These are phyloP conservation scores for Galago senegalensis DNA, from an alignment of 2,797 vertebrate species.

Conservation along the genomic window DNA sequence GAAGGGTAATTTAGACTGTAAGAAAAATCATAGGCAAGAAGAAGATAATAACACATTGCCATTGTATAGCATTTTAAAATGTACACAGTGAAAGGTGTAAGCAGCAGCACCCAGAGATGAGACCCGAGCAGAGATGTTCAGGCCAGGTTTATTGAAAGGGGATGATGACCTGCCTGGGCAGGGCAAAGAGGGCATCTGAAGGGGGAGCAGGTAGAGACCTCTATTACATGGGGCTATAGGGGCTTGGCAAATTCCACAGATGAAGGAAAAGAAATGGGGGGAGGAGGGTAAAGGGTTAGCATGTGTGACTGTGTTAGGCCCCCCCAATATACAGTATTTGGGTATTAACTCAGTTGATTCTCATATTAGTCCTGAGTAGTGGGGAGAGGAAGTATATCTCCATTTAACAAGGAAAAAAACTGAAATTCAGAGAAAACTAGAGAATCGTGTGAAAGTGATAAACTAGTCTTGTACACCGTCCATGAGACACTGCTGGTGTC, in stretches of 20 bases:
- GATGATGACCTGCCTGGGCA: too few species aligned
- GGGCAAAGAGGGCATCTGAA: too few species aligned
- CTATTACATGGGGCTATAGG: too few species aligned
- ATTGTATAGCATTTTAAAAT: neutral
- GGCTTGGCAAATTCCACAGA: too few species aligned
- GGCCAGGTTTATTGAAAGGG: too few species aligned
- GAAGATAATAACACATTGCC: neutral
- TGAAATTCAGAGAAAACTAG: neutral
- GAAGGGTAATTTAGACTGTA: neutral
- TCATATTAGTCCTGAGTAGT: neutral
- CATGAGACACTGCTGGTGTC: neutral
- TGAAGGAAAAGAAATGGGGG: too few species aligned
- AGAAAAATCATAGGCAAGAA: neutral
- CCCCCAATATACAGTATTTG: neutral
- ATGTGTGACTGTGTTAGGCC: too few species aligned
- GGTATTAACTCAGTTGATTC: neutral
- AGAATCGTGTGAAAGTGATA: neutral
- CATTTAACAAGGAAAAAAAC: neutral
- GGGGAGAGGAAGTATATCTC: neutral
- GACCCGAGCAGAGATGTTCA: too few species aligned
- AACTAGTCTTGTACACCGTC: neutral
- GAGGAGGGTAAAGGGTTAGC: too few species aligned
- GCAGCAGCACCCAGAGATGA: too few species aligned
- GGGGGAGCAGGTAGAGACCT: too few species aligned
- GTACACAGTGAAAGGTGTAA: neutral